phyloP scores from a whole-genome alignment of 1,140 invertebrate genomes.

The Berghia stephanieae region DNA sequence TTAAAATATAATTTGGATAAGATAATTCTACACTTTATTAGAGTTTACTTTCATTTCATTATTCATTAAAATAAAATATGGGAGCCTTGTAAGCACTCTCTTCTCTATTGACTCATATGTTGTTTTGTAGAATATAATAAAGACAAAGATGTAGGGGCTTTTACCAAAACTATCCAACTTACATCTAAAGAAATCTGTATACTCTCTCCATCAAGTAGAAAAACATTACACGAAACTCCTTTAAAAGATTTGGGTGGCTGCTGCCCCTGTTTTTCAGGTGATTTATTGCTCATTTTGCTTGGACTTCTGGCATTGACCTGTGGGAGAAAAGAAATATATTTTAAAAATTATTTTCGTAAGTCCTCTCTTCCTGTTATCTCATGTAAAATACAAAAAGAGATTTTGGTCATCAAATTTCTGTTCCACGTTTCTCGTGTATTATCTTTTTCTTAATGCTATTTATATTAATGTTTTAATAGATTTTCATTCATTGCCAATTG shows the following conservation, averaged over 20 bases:
- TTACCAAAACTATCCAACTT: constrained; percentile 5
- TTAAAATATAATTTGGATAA: background rate
- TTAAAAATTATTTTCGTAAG: background rate
- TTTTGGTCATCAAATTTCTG: background rate
- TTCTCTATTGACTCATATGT: background rate
- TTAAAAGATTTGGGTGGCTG: constrained; percentile 25
- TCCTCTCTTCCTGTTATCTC: background rate
- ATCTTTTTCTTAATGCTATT: background rate
- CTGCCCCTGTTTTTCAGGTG: constrained; percentile 27
- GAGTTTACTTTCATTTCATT: background rate
- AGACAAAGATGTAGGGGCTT: background rate
- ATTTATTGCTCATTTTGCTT: constrained; percentile 35
- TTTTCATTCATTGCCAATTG: too few species aligned
- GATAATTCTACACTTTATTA: background rate
- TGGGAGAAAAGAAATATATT: constrained; percentile 5
- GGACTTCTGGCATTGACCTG: constrained; percentile 32
- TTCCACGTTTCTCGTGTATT: background rate
- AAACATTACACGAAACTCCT: constrained; percentile 33
- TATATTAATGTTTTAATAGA: background rate
- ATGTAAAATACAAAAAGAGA: background rate
- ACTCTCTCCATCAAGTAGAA: constrained; percentile 39
- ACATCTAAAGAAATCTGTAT: constrained; percentile 32
- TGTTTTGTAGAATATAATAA: background rate
- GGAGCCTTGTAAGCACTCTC: background rate
- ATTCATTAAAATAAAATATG: background rate